Conservation (phyloP, 1,140 invertebrate genomes). For the Homalodisca vitripennis region DNA sequence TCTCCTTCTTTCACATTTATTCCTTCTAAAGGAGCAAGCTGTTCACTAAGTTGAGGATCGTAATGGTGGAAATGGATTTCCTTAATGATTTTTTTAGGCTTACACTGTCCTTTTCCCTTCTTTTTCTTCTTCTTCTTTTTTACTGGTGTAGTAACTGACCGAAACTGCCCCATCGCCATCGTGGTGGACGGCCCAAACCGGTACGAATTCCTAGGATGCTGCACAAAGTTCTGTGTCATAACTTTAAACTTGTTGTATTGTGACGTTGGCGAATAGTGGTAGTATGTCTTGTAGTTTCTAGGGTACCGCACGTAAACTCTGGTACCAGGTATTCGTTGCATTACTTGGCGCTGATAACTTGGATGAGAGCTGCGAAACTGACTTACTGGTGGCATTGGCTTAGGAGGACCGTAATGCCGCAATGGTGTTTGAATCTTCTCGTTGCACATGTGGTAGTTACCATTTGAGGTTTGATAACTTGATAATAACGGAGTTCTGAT, state of each 20-base stretch:
- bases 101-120: neutral
- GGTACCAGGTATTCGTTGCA: neutral
- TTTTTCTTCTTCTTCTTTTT: constrained; percentile 13
- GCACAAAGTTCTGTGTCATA: constrained; percentile 12
- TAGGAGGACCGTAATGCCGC: neutral
- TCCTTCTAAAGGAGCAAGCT: neutral
- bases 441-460: neutral
- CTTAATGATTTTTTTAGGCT: constrained; percentile 19
- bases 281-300: constrained; percentile 9
- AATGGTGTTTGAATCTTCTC: neutral
- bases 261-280: neutral
- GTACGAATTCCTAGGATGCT: constrained; percentile 3
- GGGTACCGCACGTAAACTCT: constrained; percentile 12
- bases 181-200: neutral
- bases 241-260: constrained; percentile 6
- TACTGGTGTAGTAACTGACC: neutral
- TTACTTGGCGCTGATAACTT: neutral
- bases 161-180: neutral
- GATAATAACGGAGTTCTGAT: neutral
- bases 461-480: neutral
- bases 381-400: neutral
- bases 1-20: constrained; percentile 14
- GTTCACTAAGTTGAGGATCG: neutral
- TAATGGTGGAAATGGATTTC: constrained; percentile 27
- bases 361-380: neutral